Percentiles rank a stretch among this genome's conserved stretches.
phyloP scores from a whole-genome alignment of 1,140 invertebrate genomes.

The Andrena cerasifolii region DNA sequence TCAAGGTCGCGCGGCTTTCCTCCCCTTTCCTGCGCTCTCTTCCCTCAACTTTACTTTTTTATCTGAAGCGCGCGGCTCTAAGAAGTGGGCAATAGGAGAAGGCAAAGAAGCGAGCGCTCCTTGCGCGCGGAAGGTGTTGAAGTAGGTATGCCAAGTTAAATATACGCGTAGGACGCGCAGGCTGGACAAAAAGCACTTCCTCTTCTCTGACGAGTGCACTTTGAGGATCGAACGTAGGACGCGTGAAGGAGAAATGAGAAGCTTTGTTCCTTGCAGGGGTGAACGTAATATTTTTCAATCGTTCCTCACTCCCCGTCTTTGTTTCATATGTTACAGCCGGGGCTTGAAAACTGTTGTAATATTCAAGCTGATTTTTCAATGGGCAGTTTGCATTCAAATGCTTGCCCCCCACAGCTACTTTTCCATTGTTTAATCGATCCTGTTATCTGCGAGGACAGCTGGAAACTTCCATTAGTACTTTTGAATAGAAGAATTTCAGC shows the following conservation, averaged over 20 bases:
- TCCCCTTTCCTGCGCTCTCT: not conserved
- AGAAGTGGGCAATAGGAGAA: constrained; percentile 39
- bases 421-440: too few species aligned
- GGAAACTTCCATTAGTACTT: too few species aligned
- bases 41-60: too few species aligned
- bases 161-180: constrained; percentile 65
- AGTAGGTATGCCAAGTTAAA: constrained; percentile 66
- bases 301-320: not conserved
- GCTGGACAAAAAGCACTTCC: constrained; percentile 63
- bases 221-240: constrained; percentile 56
- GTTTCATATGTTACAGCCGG: too few species aligned
- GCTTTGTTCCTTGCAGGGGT: constrained; percentile 26
- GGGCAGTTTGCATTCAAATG: too few species aligned
- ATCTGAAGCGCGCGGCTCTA: not conserved
- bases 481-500: too few species aligned
- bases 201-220: constrained; percentile 58
- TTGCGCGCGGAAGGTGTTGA: constrained; percentile 62
- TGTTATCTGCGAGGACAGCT: too few species aligned
- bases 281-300: constrained; percentile 15
- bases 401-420: too few species aligned
- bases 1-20: not conserved
- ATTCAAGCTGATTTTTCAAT: too few species aligned
- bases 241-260: constrained; percentile 48
- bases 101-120: constrained; percentile 33
- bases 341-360: too few species aligned